Evolutionary conservation across 2,888 invertebrate genomes (phyloP), one percentile per base, ranked within the genome.

Genomic region (Meliscaeva auricollis): DNA sequence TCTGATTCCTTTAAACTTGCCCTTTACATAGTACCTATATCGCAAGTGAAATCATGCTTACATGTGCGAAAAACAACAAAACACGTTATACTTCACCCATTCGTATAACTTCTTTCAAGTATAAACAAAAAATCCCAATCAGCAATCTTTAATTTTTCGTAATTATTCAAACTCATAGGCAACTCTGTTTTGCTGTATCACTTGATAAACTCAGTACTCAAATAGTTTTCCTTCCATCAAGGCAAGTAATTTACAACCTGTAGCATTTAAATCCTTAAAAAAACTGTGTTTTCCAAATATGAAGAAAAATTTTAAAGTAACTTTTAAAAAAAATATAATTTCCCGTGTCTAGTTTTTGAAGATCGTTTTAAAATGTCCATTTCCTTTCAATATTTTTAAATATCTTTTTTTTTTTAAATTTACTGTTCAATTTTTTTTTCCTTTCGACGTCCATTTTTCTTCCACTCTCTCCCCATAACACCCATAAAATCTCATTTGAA

Each of bases 161-260:
- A 26, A 26, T 26, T 26, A 7, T 11, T 1, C 6, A 8, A 11
- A 13, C 0, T 1, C 1, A 11, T 30, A 58, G 79, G 84, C 62
- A 80, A 44, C 75, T 13, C 84, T 76, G 0, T 15, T 38, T 4
- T 3, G 13, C 6, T 11, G 3, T 68, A 60, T 32, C 11, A 6
- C n/a, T 5, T 13, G 15, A 62, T 44, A 52, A 44, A 4, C 11
- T 79, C 56, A 81, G 81, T 85, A 58, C 30, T 35, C 30, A 7
- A 35, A 64, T 38, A 85, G 69, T 69, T 81, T 73, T 50, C 35
- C 20, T 32, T 26, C 9, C 62, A 77, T 69, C 20, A 68, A 85
- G 85, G 81, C 81, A 85, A 85, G 85, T 85, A 62, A 30, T 46
- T 44, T 46, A 13, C 81, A 76, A 85, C 85, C 85, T 85, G 85